These are phyloP conservation scores for Tetragnatha versicolor DNA, from an alignment of 1,140 invertebrate species.

Conservation along the genomic window DNA sequence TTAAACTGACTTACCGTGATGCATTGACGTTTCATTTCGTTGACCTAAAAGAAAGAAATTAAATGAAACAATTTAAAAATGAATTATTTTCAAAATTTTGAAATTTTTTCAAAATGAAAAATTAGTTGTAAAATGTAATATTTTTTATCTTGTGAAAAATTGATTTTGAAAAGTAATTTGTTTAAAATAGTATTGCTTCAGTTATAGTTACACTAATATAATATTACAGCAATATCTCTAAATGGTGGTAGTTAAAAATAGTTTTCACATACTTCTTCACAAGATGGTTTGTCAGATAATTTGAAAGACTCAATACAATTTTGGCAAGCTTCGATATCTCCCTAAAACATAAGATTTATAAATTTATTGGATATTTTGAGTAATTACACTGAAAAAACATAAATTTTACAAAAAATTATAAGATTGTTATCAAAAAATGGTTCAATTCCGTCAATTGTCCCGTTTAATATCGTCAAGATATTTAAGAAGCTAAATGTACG, in stretches of 20 bases:
- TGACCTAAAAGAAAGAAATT: constrained; percentile 14
- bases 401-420: not conserved
- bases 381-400: not conserved
- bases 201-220: not conserved
- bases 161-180: not conserved
- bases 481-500: not conserved
- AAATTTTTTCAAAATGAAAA: not conserved
- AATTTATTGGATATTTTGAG: not conserved
- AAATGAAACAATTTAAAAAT: not conserved
- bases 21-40: constrained; percentile 46
- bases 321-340: constrained; percentile 35
- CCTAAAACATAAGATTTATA: constrained; percentile 11
- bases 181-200: not conserved
- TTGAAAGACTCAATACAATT: constrained; percentile 25
- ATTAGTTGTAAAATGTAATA: not conserved
- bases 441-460: not conserved
- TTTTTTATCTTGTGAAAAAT: not conserved
- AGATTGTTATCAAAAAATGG: not conserved
- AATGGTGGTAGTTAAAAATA: not conserved
- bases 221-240: not conserved
- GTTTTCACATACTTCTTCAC: constrained; percentile 34
- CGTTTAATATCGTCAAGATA: not conserved
- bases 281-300: constrained; percentile 47
- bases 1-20: constrained; percentile 19
- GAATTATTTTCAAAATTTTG: not conserved